Conservation (phyloP, 2,797 vertebrate genomes). For the Trematomus bernacchii region DNA sequence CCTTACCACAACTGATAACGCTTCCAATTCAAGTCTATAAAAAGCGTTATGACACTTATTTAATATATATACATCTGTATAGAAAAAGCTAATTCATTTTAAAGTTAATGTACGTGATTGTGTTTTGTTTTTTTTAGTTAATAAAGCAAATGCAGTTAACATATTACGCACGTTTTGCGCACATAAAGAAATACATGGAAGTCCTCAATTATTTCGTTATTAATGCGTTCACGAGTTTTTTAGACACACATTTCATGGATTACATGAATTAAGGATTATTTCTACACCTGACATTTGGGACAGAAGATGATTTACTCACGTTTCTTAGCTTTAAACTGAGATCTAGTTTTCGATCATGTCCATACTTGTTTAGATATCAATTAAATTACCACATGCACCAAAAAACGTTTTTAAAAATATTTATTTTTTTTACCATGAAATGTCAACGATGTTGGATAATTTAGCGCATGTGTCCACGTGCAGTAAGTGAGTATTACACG, state of each 20-base stretch:
- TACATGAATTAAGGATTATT: not conserved
- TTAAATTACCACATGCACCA: not conserved
- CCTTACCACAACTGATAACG: not conserved
- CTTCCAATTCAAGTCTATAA: not conserved
- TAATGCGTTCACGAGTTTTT: not conserved
- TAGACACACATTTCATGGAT: not conserved
- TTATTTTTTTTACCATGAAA: fast-evolving
- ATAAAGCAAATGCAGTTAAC: not conserved
- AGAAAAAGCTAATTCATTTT: not conserved
- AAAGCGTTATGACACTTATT: not conserved
- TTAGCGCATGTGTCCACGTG: not conserved
- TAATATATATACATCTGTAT: not conserved
- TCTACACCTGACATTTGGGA: not conserved
- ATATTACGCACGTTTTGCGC: not conserved
- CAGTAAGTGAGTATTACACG: too few relatives aligned
- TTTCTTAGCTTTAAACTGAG: not conserved
- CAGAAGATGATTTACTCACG: not conserved
- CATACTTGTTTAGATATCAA: not conserved
- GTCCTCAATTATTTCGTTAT: not conserved
- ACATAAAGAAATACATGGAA: not conserved
- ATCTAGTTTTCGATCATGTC: not conserved
- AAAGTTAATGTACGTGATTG: not conserved
- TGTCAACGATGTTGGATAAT: not conserved
- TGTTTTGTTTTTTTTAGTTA: not conserved
- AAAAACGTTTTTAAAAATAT: not conserved